Evolutionary conservation across 2,888 invertebrate species (phyloP).

Genomic region (Acrocyrtus sp.): DNA sequence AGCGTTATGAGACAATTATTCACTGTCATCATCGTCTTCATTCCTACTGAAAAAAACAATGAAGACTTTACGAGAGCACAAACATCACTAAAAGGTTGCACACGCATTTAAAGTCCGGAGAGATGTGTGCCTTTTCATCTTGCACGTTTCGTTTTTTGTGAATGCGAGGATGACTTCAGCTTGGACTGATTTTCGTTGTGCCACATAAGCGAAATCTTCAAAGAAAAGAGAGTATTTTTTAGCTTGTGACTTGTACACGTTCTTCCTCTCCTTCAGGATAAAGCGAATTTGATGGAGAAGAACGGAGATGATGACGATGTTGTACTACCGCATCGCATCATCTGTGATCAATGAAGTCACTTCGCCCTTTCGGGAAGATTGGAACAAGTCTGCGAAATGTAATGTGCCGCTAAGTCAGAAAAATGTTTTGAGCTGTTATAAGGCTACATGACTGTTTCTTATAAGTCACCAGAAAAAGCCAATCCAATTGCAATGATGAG

Average conservation of each 20-base stretch:
- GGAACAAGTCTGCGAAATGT: slow-evolving; percentile 5
- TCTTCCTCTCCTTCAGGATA: neutral
- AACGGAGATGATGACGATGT: slow-evolving; percentile 1
- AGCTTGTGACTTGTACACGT: slow-evolving; percentile 1
- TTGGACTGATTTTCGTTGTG: neutral
- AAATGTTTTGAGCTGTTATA: neutral
- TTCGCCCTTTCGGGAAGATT: neutral
- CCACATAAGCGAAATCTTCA: neutral
- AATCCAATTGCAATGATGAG: slow-evolving; percentile 21
- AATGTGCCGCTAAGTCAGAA: neutral
- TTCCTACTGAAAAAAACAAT: neutral
- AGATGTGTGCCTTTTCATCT: no score
- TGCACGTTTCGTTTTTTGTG: no score
- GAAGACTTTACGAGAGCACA: no score
- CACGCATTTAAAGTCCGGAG: no score
- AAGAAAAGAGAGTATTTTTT: neutral
- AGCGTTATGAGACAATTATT: slow-evolving; percentile 36
- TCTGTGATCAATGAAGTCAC: slow-evolving; percentile 18
- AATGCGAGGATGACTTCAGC: neutral
- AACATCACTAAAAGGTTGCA: no score
- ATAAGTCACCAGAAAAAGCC: slow-evolving; percentile 12
- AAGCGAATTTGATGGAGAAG: neutral
- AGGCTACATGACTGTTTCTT: neutral
- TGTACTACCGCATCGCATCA: slow-evolving; percentile 21
- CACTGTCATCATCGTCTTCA: slow-evolving; percentile 32